These are phyloP conservation scores for Diplolepis rosae DNA, from an alignment of 2,888 invertebrate genomes.

Conservation along the genomic window DNA sequence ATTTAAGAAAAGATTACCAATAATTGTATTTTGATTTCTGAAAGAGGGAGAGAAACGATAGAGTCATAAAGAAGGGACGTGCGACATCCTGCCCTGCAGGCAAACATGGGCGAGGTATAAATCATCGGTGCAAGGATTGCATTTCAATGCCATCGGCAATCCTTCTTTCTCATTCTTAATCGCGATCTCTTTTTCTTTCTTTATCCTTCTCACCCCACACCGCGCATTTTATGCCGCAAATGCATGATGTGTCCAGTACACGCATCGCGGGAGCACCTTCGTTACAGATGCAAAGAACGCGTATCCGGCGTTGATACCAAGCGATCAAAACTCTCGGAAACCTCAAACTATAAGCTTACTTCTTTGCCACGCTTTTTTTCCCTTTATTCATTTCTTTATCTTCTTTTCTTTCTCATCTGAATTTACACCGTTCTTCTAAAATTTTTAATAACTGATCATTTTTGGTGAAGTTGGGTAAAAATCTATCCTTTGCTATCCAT, in stretches of 20 bases:
- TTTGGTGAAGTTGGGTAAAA: too few relatives aligned
- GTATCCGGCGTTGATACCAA: slow-evolving; percentile 64
- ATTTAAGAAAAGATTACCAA: neutral
- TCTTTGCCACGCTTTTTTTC: slow-evolving; percentile 41
- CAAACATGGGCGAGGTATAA: slow-evolving; percentile 68
- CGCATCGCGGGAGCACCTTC: slow-evolving; percentile 59
- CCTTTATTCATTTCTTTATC: slow-evolving; percentile 31
- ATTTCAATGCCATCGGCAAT: slow-evolving; percentile 63
- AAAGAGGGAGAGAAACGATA: slow-evolving; percentile 53
- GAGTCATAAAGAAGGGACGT: slow-evolving; percentile 68
- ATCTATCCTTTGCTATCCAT: too few relatives aligned
- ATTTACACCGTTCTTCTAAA: too few relatives aligned
- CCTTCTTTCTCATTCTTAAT: slow-evolving; percentile 37
- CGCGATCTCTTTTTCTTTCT: slow-evolving; percentile 2
- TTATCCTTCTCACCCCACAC: slow-evolving; percentile 34
- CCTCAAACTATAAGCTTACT: slow-evolving; percentile 32
- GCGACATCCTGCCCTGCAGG: slow-evolving; percentile 70
- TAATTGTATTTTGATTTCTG: slow-evolving; percentile 33
- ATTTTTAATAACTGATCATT: too few relatives aligned
- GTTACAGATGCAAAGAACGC: slow-evolving; percentile 69
- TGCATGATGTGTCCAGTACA: slow-evolving; percentile 48
- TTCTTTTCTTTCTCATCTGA: slow-evolving; percentile 37
- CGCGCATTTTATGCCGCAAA: slow-evolving; percentile 55
- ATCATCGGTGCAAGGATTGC: slow-evolving; percentile 70
- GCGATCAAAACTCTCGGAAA: slow-evolving; percentile 34